Evolutionary conservation across 2,113 vertebrate species (phyloP).

Genomic region (Tichodroma muraria): DNA sequence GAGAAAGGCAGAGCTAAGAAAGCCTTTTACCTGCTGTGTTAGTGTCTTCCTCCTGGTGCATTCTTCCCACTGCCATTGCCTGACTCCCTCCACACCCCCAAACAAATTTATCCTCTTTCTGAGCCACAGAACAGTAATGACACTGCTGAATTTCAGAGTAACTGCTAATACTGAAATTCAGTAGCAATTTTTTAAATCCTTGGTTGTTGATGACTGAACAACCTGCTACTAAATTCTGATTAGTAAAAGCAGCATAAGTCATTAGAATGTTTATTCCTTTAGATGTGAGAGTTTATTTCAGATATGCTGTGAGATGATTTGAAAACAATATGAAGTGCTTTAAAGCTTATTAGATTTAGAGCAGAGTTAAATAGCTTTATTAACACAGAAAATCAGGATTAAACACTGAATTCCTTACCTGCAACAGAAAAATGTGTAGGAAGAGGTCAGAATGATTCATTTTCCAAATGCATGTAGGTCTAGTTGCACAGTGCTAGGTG

Average conservation of each 20-base stretch:
- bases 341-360: not conserved
- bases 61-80: not conserved
- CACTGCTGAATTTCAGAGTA: not conserved
- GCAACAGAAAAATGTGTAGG: not conserved
- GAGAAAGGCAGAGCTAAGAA: not conserved
- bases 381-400: not conserved
- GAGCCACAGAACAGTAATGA: not conserved
- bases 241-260: not conserved
- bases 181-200: not conserved
- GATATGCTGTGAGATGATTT: not conserved
- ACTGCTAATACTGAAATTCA: not conserved
- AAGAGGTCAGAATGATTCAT: not conserved
- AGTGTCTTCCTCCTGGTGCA: not conserved
- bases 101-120: not conserved
- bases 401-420: not conserved
- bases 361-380: not conserved
- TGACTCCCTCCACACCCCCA: not conserved
- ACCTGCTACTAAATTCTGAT: not conserved
- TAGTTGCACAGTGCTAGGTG: not conserved
- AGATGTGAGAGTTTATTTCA: not conserved
- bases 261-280: not conserved
- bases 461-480: not conserved
- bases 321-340: not conserved
- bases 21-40: not conserved
- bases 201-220: not conserved